phyloP scores from a whole-genome alignment of 2,113 vertebrate species.

The Gymnobelideus leadbeateri region DNA sequence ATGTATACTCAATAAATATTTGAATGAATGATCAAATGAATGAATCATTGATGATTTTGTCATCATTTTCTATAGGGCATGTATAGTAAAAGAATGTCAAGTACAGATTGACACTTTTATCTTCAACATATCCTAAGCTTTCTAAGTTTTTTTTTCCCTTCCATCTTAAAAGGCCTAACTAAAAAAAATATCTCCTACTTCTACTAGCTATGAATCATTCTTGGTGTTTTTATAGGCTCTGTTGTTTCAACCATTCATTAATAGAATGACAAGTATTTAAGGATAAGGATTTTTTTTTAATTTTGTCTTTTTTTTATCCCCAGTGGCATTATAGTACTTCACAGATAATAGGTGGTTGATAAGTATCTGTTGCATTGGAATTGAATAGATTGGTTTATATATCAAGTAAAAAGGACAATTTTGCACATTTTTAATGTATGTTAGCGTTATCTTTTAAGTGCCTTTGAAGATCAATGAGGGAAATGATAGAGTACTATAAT shows the following conservation, averaged over 20 bases:
- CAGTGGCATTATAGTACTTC: not conserved
- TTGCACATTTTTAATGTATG: not conserved
- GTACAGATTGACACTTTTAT: not conserved
- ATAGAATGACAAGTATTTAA: not conserved
- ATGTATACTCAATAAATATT: not conserved
- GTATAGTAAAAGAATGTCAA: not conserved
- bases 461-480: not conserved
- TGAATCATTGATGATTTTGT: not conserved
- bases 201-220: not conserved
- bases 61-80: not conserved
- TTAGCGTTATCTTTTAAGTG: not conserved
- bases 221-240: not conserved
- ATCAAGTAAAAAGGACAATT: not conserved
- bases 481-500: not conserved
- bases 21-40: not conserved
- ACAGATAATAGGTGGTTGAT: not conserved
- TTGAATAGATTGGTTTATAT: not conserved
- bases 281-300: not conserved
- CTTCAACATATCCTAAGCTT: not conserved
- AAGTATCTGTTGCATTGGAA: not conserved
- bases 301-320: not conserved
- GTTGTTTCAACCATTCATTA: not conserved
- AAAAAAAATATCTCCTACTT: not conserved
- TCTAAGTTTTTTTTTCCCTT: not conserved
- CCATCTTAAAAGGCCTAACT: not conserved